phyloP scores from a whole-genome alignment of 2,113 vertebrate species.

The Macquaria ambigua region DNA sequence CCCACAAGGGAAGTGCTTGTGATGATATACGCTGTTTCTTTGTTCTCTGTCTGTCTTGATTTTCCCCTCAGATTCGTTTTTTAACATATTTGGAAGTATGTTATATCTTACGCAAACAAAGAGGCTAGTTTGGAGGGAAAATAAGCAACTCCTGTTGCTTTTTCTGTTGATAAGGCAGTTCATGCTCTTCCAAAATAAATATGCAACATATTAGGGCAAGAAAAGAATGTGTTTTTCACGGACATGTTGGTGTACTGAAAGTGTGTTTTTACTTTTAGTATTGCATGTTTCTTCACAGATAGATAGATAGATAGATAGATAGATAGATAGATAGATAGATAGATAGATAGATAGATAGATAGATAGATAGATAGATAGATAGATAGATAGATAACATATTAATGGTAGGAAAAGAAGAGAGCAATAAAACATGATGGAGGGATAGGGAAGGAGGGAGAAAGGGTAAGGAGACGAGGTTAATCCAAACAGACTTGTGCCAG shows the following conservation, averaged over 20 bases:
- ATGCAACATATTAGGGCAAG: constrained; percentile 38
- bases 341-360: constrained; percentile 36
- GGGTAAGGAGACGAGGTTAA: constrained; percentile 54
- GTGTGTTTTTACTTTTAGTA: constrained; percentile 1
- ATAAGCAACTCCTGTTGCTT: constrained; percentile 51
- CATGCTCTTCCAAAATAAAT: constrained; percentile 63
- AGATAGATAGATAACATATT: constrained; percentile 22
- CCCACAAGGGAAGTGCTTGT: constrained; percentile 1
- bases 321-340: constrained; percentile 39
- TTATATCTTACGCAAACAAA: constrained; percentile 64
- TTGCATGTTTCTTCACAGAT: constrained; percentile 4
- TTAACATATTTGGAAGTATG: constrained; percentile 68
- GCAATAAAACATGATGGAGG: constrained; percentile 63
- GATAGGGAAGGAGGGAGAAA: constrained; percentile 26
- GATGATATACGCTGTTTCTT: constrained; percentile 57
- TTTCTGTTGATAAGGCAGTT: constrained; percentile 59
- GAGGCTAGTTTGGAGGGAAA: constrained; percentile 57
- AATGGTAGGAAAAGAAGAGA: not conserved
- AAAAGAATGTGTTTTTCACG: constrained; percentile 30
- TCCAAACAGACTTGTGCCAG: constrained; percentile 79
- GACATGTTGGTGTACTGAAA: not conserved
- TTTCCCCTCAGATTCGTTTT: constrained; percentile 36
- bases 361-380: constrained; percentile 39
- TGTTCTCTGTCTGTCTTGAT: constrained; percentile 46
- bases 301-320: constrained; percentile 36